Base-by-base conservation (phyloP, 2,888 invertebrate genomes). In the Sminthurinus aureus region DNA sequence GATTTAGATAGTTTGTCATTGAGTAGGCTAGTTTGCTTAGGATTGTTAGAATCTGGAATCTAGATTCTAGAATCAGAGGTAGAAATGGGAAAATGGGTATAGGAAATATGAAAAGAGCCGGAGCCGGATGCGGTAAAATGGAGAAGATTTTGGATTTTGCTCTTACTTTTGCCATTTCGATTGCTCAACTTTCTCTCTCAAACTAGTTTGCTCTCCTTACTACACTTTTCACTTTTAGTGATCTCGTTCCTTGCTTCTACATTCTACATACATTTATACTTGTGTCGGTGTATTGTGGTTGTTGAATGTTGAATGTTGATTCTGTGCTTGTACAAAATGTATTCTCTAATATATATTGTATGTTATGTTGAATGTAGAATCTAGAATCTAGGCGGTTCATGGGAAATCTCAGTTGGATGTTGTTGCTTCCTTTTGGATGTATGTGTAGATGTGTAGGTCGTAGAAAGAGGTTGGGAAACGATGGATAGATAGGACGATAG, bases 81-180 rank as follows among this genome's bases (percentile, higher is more conserved):
- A 58, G 58, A 58, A 58, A 58, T 58, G 18, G 9, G 58, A 58
- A 58, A 15, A 58, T 58, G 18, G 58, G 58, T 13, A 58, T 58
- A 58, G 58, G 58, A 58, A 58, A 58, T 58, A 58, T 58, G 58
- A 58, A 58, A 58, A 58, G 58, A 58, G 58, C 58, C 58, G 58
- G 58, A 58, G 2, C 58, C 58, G 58, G 58, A 58, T 58, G 58
- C 58, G 18, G 58, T 58, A 58, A 58, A 58, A 58, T 58, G 58
- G 58, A 18, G 13, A 38, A 58, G 58, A 18, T 13, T 18, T 58
- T 13, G 58, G 18, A 18, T 58, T 15, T 58, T 58, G 58, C 58
- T 18, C 13, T 58, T 58, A 58, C 58, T 18, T 15, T 58, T 58
- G 18, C 58, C 58, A 58, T 58, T 13, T 18, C 58, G 58, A 58